These are phyloP conservation scores for Moxostoma hubbsi DNA, from an alignment of 2,797 vertebrate species.

Conservation along the genomic window DNA sequence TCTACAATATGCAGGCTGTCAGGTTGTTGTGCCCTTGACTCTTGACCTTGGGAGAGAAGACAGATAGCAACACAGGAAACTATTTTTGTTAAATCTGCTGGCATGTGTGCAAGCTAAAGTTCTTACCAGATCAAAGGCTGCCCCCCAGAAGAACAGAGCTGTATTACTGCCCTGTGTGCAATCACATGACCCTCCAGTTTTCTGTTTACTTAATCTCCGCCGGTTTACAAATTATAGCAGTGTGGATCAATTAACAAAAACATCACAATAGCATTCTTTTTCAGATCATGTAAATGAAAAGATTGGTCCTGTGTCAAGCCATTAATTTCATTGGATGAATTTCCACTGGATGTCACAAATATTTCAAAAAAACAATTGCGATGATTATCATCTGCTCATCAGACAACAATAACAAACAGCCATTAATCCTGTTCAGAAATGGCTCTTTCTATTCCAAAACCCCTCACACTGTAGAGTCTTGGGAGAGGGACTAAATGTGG, in stretches of 20 bases:
- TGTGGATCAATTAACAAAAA: no score
- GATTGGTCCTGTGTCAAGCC: neutral
- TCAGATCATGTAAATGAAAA: neutral
- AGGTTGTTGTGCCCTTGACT: conserved; percentile 62
- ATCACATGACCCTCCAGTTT: conserved; percentile 45
- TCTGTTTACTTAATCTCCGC: conserved; percentile 58
- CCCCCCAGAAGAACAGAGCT: conserved; percentile 54
- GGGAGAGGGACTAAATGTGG: no score
- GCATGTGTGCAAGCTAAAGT: conserved; percentile 37
- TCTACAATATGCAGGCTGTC: conserved; percentile 51
- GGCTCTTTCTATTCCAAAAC: neutral
- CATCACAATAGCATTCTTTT: neutral
- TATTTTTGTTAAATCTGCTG: conserved; percentile 57
- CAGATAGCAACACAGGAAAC: neutral
- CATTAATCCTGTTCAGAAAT: neutral
- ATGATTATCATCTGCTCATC: neutral
- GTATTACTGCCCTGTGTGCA: conserved; percentile 59
- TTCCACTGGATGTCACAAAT: neutral
- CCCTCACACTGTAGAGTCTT: no score
- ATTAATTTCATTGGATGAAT: no score
- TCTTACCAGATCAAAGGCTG: conserved; percentile 48
- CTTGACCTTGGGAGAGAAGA: conserved; percentile 50
- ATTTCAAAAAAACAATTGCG: neutral
- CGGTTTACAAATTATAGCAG: conserved; percentile 50
- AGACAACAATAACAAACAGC: conserved; percentile 15